These are phyloP conservation scores for Palythoa heliodiscus DNA, from an alignment of 92 coral and sea anemone species.

Conservation along the genomic window DNA sequence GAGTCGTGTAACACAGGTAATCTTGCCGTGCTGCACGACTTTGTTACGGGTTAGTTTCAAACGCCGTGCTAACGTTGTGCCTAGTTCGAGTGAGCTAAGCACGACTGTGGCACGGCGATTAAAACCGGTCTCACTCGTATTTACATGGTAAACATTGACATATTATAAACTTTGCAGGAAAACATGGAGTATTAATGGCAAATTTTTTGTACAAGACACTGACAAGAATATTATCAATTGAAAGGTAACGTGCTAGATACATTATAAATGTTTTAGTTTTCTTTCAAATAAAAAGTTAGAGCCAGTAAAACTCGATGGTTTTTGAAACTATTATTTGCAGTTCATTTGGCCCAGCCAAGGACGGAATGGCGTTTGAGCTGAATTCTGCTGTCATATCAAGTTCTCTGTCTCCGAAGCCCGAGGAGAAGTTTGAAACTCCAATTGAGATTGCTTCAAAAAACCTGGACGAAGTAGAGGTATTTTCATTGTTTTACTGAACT, in stretches of 20 bases:
- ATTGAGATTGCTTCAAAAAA: conserved; percentile 77
- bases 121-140: too few species aligned
- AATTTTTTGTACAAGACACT: conserved; percentile 79
- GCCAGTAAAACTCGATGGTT: not conserved
- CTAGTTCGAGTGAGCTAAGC: too few species aligned
- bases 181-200: conserved; percentile 32
- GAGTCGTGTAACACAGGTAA: not conserved
- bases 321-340: conserved; percentile 31
- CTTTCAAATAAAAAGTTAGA: not conserved
- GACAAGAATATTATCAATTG: conserved; percentile 73
- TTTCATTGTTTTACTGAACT: not conserved
- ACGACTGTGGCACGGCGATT: too few species aligned
- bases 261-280: not conserved
- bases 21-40: not conserved
- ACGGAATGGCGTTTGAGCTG: conserved; percentile 73
- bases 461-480: conserved; percentile 65
- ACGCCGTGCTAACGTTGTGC: too few species aligned
- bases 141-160: not conserved
- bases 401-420: conserved; percentile 63
- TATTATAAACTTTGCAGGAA: not conserved
- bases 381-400: conserved; percentile 81
- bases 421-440: conserved; percentile 54
- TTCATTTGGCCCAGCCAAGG: conserved; percentile 63
- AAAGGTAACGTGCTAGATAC: conserved; percentile 52
- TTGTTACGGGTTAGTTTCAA: too few species aligned